Conservation (phyloP, 2,888 invertebrate species). For the Chymomyza fuscimana region DNA sequence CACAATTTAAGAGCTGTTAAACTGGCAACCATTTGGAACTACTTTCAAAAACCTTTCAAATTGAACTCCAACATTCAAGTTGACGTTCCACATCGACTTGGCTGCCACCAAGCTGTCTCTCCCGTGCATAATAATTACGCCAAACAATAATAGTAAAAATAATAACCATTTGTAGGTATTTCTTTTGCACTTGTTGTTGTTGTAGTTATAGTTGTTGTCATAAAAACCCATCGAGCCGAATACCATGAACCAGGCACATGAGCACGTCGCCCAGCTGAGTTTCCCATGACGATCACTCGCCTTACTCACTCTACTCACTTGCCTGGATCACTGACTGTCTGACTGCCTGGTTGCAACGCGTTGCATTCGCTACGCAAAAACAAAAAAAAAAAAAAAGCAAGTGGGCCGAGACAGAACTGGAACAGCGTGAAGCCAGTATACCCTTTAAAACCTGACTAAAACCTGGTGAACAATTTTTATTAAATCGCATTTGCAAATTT, state of each 20-base stretch:
- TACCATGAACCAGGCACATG: constrained; percentile 3
- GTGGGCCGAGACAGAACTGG: too few relatives aligned
- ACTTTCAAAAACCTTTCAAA: constrained; percentile 9
- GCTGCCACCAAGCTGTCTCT: constrained; percentile 1
- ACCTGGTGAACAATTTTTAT: too few relatives aligned
- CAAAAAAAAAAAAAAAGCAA: constrained; percentile 9
- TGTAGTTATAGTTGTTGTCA: not conserved
- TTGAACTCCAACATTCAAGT: not conserved
- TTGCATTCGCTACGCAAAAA: constrained; percentile 21
- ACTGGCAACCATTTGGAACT: not conserved
- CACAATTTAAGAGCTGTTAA: not conserved
- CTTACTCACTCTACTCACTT: not conserved
- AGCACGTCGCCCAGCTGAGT: constrained; percentile 7
- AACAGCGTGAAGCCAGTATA: too few relatives aligned
- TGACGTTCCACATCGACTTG: not conserved
- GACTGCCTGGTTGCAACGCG: constrained; percentile 4
- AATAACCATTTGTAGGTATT: constrained; percentile 14
- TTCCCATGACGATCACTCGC: constrained; percentile 23
- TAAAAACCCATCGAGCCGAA: not conserved
- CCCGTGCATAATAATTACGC: constrained; percentile 2
- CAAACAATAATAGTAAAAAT: constrained; percentile 21
- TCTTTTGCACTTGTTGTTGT: not conserved
- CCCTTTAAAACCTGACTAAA: too few relatives aligned
- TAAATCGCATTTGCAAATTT: too few relatives aligned
- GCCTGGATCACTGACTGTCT: not conserved